Evolutionary conservation across 2,113 vertebrate genomes (phyloP).

Genomic region (Spermophilus dauricus): DNA sequence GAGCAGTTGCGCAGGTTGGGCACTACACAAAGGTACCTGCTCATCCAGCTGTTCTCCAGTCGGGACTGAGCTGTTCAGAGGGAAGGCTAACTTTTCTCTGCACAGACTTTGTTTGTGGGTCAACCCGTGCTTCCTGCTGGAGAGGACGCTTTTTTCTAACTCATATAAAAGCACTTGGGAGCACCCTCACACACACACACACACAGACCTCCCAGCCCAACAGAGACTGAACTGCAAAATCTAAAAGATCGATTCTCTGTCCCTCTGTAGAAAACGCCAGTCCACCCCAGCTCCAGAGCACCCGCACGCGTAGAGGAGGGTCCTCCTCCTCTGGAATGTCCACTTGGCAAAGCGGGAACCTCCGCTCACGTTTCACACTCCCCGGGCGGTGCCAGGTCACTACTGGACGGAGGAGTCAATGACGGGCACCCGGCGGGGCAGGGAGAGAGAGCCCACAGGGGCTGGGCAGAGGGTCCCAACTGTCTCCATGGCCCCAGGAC

Average conservation of each 20-base stretch:
- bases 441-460: accelerated
- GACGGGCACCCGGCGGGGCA: accelerated
- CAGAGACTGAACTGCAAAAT: neutral
- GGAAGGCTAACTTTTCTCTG: neutral
- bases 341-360: no score
- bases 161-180: neutral
- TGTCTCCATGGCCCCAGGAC: neutral
- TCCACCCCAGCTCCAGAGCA: no score
- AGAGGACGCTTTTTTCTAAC: neutral
- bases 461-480: neutral
- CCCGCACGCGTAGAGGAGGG: no score
- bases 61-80: neutral
- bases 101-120: no score
- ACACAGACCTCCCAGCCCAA: neutral
- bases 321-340: no score
- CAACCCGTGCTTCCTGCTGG: no score
- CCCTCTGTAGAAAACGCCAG: neutral
- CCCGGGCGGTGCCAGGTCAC: neutral
- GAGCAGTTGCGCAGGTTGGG: neutral
- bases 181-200: no score
- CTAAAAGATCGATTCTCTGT: no score
- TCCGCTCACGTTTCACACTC: neutral
- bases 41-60: neutral
- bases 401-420: neutral
- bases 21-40: neutral